Evolutionary conservation across 2,113 vertebrate species (phyloP).

Genomic region (Camelus dromedarius): DNA sequence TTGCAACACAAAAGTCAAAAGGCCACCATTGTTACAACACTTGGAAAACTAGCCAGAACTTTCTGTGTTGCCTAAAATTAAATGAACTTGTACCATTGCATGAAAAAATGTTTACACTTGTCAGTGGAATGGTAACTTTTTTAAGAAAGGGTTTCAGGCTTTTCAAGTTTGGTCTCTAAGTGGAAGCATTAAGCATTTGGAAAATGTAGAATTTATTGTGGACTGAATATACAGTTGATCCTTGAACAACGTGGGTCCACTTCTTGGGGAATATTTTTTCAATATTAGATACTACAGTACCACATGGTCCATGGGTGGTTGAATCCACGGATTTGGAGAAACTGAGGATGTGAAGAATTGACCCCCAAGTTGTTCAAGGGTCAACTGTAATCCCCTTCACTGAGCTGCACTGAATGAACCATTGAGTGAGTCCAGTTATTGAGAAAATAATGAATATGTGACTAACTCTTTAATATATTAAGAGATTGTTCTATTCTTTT

Average conservation of each 20-base stretch:
- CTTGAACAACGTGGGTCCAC: not conserved
- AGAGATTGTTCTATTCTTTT: not conserved
- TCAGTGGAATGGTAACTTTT: not conserved
- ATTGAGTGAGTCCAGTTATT: not conserved
- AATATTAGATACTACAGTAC: not conserved
- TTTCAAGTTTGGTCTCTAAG: not conserved
- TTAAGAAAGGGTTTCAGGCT: not conserved
- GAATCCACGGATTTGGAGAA: not conserved
- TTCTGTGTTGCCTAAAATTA: not conserved
- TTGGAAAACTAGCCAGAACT: not conserved
- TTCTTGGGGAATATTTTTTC: not conserved
- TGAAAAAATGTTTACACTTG: not conserved
- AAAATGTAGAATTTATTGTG: conserved; percentile 8
- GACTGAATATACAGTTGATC: not conserved
- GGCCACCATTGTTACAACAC: not conserved
- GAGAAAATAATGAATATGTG: conserved; percentile 21
- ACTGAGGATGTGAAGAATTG: not conserved
- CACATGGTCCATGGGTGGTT: not conserved
- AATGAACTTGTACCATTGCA: not conserved
- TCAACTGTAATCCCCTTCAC: not conserved
- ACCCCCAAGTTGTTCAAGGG: not conserved
- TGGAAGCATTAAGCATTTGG: not conserved
- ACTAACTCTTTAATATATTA: not conserved
- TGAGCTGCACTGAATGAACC: not conserved
- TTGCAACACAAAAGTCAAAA: not conserved